Base-by-base conservation (phyloP, 2,888 invertebrate species). In the Oscheius sp. region DNA sequence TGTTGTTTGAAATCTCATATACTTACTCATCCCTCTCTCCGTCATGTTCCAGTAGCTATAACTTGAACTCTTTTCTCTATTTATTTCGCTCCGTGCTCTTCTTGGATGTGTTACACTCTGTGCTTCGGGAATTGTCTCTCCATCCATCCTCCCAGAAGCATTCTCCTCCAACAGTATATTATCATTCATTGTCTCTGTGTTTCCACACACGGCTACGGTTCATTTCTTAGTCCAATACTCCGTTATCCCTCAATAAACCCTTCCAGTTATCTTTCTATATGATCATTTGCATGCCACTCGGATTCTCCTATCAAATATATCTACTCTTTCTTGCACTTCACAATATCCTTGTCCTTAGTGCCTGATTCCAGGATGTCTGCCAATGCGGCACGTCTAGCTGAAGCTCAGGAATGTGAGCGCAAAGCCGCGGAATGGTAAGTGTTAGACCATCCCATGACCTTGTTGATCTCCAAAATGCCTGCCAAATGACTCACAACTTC, bases 331-430 rank as follows among this genome's bases (percentile, higher is more conserved):
- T 55, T 58, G 32, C 59, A 53, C 29, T 55, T 58, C 35, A 35
- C 47, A 68, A 53, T 63, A 63, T 33, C 42, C 58, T 3, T 10
- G 5, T 42, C 53, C 53, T 53, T 10, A 53, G 13, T 53, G 33
- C 35, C 42, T 60, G 35, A 59, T 65, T 65, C 50, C 68, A 68
- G 68, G 42, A 83, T 82, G 79, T 82, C 85, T n/a, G 73, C 79
- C 53, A 68, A 68, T 55, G 62, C 79, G 0, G 73, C 79, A 11
- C 76, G 85, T 37, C 63, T 88, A n/a, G 76, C 80, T 9, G 88
- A 88, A 63, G 88, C 88, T 29, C 78, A 78, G 35, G 85, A 85
- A 33, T 88, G 88, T 70, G 82, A 86, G 74, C 75, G 78, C 60
- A 82, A 79, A 62, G 88, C 88, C 1, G 81, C 80, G 13, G 85